These are phyloP conservation scores for Pyrrhura leucotis DNA, from an alignment of 2,797 vertebrate species.

Conservation along the genomic window DNA sequence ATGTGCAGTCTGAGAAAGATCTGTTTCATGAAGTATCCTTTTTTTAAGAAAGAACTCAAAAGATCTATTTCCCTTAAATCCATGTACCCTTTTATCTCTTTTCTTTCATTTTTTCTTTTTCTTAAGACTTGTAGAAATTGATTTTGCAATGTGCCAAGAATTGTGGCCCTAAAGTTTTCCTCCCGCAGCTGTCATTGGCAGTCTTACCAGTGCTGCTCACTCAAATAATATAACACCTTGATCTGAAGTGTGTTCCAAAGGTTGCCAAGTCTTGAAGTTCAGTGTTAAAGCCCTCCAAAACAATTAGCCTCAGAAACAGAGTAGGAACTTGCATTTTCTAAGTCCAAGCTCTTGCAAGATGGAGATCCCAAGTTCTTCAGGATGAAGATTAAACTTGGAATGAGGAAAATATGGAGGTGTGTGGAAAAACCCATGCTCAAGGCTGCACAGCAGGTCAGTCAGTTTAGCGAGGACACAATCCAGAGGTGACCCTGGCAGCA, in stretches of 20 bases:
- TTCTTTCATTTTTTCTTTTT: neutral
- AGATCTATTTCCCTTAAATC: neutral
- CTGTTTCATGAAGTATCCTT: fast-evolving
- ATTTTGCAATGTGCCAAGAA: neutral
- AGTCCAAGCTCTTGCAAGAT: neutral
- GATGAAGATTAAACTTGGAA: neutral
- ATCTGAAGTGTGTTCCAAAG: neutral
- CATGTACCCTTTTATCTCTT: neutral
- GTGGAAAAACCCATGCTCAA: fast-evolving
- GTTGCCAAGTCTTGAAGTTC: neutral
- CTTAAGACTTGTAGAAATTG: neutral
- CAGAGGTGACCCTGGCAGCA: neutral
- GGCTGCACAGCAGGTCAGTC: neutral
- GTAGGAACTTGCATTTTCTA: neutral
- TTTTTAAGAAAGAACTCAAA: neutral
- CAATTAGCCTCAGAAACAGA: neutral
- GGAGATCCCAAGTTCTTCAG: neutral
- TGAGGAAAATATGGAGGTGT: neutral
- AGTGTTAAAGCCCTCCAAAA: neutral
- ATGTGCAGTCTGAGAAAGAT: neutral
- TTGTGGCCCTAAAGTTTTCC: neutral
- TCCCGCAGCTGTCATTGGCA: neutral
- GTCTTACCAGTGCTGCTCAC: neutral
- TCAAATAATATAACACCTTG: neutral
- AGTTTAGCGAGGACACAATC: neutral